These are phyloP conservation scores for Dysmachus trigonus DNA, from an alignment of 2,888 invertebrate species.

Conservation along the genomic window DNA sequence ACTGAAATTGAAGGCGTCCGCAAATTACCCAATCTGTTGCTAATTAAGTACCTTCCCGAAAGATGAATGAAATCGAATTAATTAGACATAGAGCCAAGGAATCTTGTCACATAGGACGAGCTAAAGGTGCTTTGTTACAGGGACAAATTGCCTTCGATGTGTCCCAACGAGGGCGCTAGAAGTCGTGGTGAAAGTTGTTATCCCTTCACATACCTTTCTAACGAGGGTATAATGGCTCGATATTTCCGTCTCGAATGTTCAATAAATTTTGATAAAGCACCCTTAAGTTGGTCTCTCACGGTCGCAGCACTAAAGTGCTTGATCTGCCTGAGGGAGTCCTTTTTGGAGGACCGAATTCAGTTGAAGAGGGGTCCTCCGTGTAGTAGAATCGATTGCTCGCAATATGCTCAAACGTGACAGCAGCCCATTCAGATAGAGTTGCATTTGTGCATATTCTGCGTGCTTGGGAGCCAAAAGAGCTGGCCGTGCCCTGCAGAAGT, in stretches of 20 bases:
- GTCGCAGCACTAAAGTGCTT: background rate
- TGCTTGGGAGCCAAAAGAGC: background rate
- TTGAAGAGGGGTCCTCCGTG: background rate
- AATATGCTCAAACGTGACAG: background rate
- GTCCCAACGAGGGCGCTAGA: background rate
- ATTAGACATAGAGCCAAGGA: slow-evolving; percentile 6
- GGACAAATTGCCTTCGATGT: background rate
- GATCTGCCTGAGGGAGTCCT: background rate
- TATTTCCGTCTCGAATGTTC: slow-evolving; percentile 18
- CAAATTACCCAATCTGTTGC: slow-evolving; percentile 26
- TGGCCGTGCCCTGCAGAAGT: background rate
- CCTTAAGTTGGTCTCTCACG: background rate
- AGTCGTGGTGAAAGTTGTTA: slow-evolving; percentile 8
- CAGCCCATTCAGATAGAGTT: background rate
- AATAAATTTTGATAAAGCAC: slow-evolving; percentile 27
- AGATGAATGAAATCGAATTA: slow-evolving; percentile 26
- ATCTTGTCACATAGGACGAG: background rate
- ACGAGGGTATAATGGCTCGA: background rate
- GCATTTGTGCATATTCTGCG: background rate
- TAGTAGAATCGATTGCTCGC: background rate
- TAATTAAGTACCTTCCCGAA: background rate
- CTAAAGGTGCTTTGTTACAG: background rate
- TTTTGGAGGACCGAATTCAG: background rate
- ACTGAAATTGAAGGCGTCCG: background rate
- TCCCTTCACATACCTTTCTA: slow-evolving; percentile 17